Conservation (phyloP, 1,140 invertebrate genomes). For the Arion vulgaris region DNA sequence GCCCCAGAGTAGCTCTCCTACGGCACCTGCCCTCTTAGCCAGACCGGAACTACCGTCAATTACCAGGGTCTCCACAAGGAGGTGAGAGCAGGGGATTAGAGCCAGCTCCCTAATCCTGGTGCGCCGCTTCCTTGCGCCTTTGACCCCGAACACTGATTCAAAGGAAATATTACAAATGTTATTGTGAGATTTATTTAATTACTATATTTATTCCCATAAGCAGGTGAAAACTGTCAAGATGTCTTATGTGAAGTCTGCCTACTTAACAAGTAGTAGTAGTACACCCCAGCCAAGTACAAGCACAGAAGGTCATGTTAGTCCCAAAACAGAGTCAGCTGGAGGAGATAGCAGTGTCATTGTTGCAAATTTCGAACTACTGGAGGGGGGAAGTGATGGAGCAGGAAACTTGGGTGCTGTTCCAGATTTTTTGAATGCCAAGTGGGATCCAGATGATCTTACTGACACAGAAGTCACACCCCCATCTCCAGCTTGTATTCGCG, state of each 20-base stretch:
- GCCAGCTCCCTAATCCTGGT: too few relatives aligned
- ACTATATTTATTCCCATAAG: too few relatives aligned
- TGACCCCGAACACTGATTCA: too few relatives aligned
- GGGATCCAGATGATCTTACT: conserved; percentile 33
- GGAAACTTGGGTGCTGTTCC: conserved; percentile 13
- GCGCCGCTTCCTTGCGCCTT: too few relatives aligned
- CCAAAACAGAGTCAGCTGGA: neutral
- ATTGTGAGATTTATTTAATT: too few relatives aligned
- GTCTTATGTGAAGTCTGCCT: neutral
- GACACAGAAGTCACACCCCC: conserved; percentile 27
- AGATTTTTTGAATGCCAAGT: conserved; percentile 37
- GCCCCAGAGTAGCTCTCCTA: too few relatives aligned
- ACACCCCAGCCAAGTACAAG: neutral
- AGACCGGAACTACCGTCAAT: too few relatives aligned
- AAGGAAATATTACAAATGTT: too few relatives aligned
- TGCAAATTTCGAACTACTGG: neutral
- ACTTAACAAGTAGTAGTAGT: neutral
- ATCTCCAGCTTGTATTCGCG: conserved; percentile 30
- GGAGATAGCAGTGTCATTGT: neutral
- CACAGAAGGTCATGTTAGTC: neutral
- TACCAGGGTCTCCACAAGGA: too few relatives aligned
- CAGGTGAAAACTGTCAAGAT: neutral
- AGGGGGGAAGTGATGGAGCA: neutral
- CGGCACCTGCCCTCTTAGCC: too few relatives aligned
- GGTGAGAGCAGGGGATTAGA: too few relatives aligned